phyloP scores from a whole-genome alignment of 2,888 invertebrate genomes.

The Teleogryllus oceanicus region DNA sequence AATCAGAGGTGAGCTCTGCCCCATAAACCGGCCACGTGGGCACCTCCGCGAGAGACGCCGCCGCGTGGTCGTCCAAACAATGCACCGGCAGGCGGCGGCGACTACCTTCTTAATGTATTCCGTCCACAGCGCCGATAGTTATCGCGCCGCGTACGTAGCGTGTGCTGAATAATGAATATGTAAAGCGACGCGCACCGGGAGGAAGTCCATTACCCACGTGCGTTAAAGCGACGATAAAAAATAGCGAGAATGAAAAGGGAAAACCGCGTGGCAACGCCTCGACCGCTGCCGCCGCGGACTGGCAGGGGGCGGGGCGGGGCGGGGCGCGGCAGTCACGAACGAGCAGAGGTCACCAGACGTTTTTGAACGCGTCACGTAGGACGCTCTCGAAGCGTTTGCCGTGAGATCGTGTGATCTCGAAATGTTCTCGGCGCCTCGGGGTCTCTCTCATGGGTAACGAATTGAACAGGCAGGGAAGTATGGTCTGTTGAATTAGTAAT shows the following conservation, averaged over 20 bases:
- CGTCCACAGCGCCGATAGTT: constrained; percentile 4
- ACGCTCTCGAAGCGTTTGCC: no score
- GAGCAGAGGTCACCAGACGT: no score
- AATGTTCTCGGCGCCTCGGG: no score
- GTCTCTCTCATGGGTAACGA: no score
- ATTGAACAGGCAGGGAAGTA: no score
- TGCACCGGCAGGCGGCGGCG: not conserved
- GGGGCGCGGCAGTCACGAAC: no score
- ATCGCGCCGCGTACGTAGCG: not conserved
- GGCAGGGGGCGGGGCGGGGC: no score
- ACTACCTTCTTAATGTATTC: not conserved
- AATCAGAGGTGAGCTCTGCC: not conserved
- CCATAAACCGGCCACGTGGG: not conserved
- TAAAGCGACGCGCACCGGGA: constrained; percentile 1
- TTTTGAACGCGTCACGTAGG: no score
- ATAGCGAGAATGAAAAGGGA: not conserved
- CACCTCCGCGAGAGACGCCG: not conserved
- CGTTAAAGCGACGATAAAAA: constrained; percentile 1
- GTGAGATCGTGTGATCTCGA: no score
- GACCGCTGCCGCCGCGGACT: not conserved
- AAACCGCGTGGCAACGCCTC: not conserved
- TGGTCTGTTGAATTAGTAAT: no score
- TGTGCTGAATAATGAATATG: constrained; percentile 18
- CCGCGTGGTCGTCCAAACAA: not conserved
- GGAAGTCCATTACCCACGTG: constrained; percentile 18